Evolutionary conservation across 2,113 vertebrate species (phyloP), one percentile per base, ranked within the genome.

Genomic region (Chinchilla lanigera): DNA sequence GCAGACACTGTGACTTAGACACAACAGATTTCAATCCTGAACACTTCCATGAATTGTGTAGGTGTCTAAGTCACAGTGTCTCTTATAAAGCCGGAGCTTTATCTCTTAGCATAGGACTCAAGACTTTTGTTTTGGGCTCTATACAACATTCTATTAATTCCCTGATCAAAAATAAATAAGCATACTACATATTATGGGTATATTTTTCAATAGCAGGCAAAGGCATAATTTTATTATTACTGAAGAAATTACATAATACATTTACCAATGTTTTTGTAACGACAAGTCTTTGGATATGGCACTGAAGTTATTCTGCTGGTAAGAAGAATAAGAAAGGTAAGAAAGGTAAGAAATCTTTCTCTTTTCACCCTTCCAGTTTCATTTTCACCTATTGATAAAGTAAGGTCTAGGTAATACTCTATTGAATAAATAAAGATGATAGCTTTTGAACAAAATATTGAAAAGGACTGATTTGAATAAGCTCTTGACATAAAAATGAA

Each of bases 351-450:
- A 80, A 75, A 0, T 1, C 7, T 52, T 78, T 81, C 20, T 38
- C 0, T 52, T 9, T 73, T 92, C 28, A 81, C 41, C 44, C 8
- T 82, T 1, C 5, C 9, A 81, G 41, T 12, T 87, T 14, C 19
- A 30, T 87, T 87, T 94, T 93, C 60, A 75, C 77, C 24, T 38
- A 50, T 20, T 78, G 84, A 83, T 95, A 41, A 89, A 86, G 28
- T 84, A 16, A 9, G 3, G 14, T 73, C 24, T 12, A 3, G 60
- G 19, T 92, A 35, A 61, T n/a, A 91, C 38, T 47, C 69, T 73
- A 86, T 30, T 89, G n/a, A 41, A 89, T 12, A 86, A 95, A 73
- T 38, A 69, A 61, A 95, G 67, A 33, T n/a, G 41, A 86, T 28
- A 41, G 2, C 4, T 69, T 94, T 30, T 13, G 7, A 85, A 75